Percentiles rank a stretch among this genome's conserved stretches.
These are phyloP conservation scores for Melanerpes aurifrons DNA, from an alignment of 2,113 vertebrate species.

Conservation along the genomic window DNA sequence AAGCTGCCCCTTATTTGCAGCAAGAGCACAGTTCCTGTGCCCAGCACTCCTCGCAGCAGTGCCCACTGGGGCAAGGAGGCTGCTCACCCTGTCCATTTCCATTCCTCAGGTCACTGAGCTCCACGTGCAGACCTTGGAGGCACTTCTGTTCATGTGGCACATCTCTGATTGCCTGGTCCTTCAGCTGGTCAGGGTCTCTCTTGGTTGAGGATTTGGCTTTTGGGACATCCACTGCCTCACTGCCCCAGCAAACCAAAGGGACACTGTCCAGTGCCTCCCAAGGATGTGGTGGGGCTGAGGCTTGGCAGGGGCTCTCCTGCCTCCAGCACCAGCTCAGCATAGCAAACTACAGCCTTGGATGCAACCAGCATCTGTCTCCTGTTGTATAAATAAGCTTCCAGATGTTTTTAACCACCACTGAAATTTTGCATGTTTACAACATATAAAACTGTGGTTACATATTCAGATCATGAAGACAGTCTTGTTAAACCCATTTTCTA, in stretches of 20 bases:
- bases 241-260: not conserved
- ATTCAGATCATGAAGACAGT: not conserved
- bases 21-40: too few relatives aligned
- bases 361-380: not conserved
- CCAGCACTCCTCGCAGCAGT: accelerated
- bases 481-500: not conserved
- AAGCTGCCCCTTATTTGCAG: not conserved
- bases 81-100: not conserved
- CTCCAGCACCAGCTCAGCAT: not conserved
- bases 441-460: not conserved
- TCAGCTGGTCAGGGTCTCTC: not conserved
- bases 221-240: accelerated
- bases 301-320: not conserved
- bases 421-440: not conserved
- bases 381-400: not conserved
- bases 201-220: not conserved
- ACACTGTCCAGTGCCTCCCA: not conserved
- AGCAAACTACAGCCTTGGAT: not conserved
- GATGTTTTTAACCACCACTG: not conserved
- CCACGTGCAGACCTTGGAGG: not conserved
- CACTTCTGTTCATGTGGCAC: not conserved
- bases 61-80: not conserved
- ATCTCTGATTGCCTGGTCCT: not conserved
- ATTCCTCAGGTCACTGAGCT: accelerated
- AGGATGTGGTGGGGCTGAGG: not conserved